Conservation (phyloP, 1,140 invertebrate genomes). For the Contarinia nasturtii region DNA sequence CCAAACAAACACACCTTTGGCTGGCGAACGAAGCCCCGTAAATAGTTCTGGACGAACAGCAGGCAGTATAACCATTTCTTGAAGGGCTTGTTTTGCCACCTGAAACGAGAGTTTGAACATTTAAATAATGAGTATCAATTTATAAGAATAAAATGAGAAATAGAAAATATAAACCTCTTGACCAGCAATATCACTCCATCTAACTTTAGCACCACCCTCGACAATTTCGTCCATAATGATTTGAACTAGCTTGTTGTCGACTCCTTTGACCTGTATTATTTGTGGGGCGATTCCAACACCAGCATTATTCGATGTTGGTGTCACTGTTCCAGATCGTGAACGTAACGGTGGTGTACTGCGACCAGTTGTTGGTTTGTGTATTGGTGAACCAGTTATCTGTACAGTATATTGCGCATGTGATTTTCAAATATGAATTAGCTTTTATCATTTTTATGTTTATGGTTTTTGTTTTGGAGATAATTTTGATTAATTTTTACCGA, state of each 20-base stretch:
- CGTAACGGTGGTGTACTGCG: slow-evolving; percentile 21
- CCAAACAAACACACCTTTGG: neutral
- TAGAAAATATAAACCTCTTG: slow-evolving; percentile 39
- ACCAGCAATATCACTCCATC: slow-evolving; percentile 87
- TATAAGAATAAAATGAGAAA: neutral
- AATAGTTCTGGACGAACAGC: slow-evolving; percentile 89
- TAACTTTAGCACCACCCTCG: slow-evolving; percentile 56
- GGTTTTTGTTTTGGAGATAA: too few relatives aligned
- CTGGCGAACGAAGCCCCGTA: slow-evolving; percentile 53
- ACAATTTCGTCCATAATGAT: slow-evolving; percentile 55
- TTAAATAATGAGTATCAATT: neutral
- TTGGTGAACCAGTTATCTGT: slow-evolving; percentile 32
- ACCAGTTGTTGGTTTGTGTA: slow-evolving; percentile 33
- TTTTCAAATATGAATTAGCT: neutral
- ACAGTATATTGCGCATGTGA: slow-evolving; percentile 1
- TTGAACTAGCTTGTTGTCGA: slow-evolving; percentile 80
- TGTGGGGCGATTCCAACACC: slow-evolving; percentile 22
- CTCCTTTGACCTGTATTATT: slow-evolving; percentile 39
- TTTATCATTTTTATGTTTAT: slow-evolving; percentile 3
- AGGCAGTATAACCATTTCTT: slow-evolving; percentile 94
- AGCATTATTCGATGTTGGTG: slow-evolving; percentile 19
- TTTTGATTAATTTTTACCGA: too few relatives aligned
- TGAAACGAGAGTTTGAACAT: slow-evolving; percentile 22
- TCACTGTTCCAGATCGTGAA: slow-evolving; percentile 23
- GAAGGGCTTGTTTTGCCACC: slow-evolving; percentile 84